A percentile compares a stretch with the other conserved stretches of the same genome.
Evolutionary conservation across 2,888 invertebrate species (phyloP).

Genomic region (Drosophila borborema): DNA sequence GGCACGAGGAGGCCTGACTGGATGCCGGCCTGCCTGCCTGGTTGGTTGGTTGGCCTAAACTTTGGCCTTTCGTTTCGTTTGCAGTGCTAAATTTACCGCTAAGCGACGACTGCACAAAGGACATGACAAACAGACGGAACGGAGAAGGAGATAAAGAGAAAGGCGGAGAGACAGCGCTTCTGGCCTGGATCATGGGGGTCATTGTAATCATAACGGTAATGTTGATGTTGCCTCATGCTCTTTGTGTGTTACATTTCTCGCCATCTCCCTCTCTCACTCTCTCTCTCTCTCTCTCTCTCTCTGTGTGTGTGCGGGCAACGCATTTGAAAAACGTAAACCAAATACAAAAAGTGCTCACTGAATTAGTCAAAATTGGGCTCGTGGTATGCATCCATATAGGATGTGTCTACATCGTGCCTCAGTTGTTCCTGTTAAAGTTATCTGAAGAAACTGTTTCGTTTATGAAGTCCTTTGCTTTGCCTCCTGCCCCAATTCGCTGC

Average conservation of each 20-base stretch:
- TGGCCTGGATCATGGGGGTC: conserved; percentile 79
- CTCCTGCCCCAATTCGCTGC: not conserved
- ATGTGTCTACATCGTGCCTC: conserved; percentile 29
- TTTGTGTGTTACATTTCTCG: conserved; percentile 9
- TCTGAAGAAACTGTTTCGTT: conserved; percentile 19
- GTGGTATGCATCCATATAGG: conserved; percentile 33
- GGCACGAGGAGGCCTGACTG: conserved; percentile 18
- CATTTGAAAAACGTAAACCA: conserved; percentile 42
- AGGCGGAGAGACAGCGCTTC: conserved; percentile 28
- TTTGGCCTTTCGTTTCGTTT: conserved; percentile 39
- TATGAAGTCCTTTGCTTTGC: conserved; percentile 28
- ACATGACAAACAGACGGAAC: conserved; percentile 43
- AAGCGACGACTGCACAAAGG: conserved; percentile 68
- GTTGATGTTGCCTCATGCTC: conserved; percentile 45
- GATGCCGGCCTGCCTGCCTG: conserved; percentile 19
- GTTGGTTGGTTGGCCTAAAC: conserved; percentile 32
- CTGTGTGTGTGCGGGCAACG: conserved; percentile 12
- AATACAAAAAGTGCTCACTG: conserved; percentile 48
- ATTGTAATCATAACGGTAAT: conserved; percentile 78
- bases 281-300: no score
- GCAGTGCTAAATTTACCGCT: conserved; percentile 60
- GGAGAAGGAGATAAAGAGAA: not conserved
- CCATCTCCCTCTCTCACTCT: no score
- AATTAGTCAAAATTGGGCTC: conserved; percentile 63
- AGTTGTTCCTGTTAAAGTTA: conserved; percentile 1